Evolutionary conservation across 1,140 invertebrate genomes (phyloP), one percentile per base, ranked within the genome.

Genomic region (Berghia stephanieae): DNA sequence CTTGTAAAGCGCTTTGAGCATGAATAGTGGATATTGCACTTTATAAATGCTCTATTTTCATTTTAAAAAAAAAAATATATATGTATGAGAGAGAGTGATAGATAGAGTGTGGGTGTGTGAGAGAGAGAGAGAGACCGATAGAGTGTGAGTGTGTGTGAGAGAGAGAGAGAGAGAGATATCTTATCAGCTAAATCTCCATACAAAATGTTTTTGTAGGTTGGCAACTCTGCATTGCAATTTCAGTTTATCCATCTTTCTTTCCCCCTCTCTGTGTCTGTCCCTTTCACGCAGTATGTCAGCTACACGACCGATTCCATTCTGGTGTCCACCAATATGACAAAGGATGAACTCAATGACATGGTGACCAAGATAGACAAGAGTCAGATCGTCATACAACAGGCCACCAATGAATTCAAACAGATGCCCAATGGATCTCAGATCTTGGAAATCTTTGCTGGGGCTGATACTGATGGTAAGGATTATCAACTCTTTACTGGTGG

Each of bases 231-330:
- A 4, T 36, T 24, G 5, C 31, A 2, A 38, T 72, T 57, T 63
- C 31, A 55, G 6, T 52, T 18, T 38, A 18, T 67, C 1, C 42
- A 4, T 38, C 27, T 67, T 5, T 43, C 3, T 76, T 24, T 77
- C 21, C 1, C 31, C 55, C 18, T 44, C 13, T 72, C 0, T 75
- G 16, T 75, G 18, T 78, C 55, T 67, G 2, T 80, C 18, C n/a
- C 24, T 49, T 75, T 66, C 18, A 79, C 78, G n/a, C 77, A 84
- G 83, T 84, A 84, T 75, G 78, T 84, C 21, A 75, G 52, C 1
- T 60, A 78, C 38, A 60, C 72, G 13, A 70, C 75, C 16, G 40
- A 66, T 27, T 52, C 21, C 2, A 46, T 84, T 16, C 52, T 84
- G 1, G 40, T 77, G 8, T 67, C 78, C 3, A 13, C 77, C 0